Evolutionary conservation across 37 sponge, comb jelly and placozoan genomes (phyloP).

Genomic region (Agelas oroides): DNA sequence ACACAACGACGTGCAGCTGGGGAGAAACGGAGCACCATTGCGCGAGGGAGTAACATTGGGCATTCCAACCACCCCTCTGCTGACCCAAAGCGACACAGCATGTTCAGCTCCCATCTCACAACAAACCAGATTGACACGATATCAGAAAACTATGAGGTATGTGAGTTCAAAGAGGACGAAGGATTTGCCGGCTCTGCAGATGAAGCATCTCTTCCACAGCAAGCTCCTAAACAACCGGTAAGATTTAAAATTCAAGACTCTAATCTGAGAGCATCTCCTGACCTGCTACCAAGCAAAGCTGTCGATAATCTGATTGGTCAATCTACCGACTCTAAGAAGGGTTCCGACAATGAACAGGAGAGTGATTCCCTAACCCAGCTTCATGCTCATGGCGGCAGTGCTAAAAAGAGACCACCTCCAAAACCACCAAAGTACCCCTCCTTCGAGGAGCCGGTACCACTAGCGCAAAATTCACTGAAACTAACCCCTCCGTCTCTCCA

Average conservation of each 20-base stretch:
- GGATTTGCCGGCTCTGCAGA: too few species aligned
- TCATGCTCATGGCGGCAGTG: too few species aligned
- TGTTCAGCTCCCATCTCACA: background rate
- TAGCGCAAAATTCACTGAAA: too few species aligned
- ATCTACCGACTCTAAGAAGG: background rate
- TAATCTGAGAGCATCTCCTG: too few species aligned
- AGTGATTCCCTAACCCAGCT: background rate
- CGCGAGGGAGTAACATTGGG: background rate
- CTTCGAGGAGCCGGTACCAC: background rate
- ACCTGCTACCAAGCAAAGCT: too few species aligned
- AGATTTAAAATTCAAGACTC: too few species aligned
- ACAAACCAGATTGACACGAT: background rate
- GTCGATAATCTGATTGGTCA: too few species aligned
- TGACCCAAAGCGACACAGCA: background rate
- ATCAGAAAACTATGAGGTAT: background rate
- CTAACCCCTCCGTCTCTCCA: too few species aligned
- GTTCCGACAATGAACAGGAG: conserved; percentile 5
- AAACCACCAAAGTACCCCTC: conserved; percentile 4
- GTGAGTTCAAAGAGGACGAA: background rate
- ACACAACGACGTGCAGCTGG: background rate
- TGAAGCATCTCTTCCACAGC: too few species aligned
- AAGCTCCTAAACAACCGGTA: too few species aligned
- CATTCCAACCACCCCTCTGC: background rate
- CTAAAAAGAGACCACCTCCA: background rate
- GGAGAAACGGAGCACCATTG: background rate